Conservation (phyloP, 2,113 vertebrate genomes). For the Setophaga coronata region DNA sequence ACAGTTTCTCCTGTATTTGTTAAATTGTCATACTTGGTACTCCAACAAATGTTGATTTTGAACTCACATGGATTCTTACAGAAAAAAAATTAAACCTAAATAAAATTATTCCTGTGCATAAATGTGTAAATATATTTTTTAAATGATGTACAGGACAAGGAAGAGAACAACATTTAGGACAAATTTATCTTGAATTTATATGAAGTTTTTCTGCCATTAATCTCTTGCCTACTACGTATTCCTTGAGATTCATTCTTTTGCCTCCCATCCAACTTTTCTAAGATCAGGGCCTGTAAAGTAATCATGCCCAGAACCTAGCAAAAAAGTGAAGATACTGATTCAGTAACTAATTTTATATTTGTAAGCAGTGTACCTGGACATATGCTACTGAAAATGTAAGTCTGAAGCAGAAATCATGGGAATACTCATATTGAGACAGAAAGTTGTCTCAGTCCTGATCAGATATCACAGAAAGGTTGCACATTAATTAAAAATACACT, state of each 20-base stretch:
- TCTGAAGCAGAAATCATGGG: background rate
- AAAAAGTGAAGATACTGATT: background rate
- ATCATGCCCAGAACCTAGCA: background rate
- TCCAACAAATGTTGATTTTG: fast-evolving
- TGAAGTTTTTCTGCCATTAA: background rate
- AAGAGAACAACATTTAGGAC: background rate
- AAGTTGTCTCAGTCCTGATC: background rate
- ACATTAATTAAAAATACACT: background rate
- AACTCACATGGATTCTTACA: background rate
- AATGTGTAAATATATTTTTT: background rate
- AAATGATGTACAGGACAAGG: background rate
- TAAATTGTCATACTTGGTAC: background rate
- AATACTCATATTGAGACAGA: background rate
- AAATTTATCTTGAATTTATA: background rate
- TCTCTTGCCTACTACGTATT: background rate
- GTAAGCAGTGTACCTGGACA: background rate
- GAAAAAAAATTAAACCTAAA: background rate
- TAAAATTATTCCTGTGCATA: background rate
- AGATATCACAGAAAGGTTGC: background rate
- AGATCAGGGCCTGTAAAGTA: background rate
- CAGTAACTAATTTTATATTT: background rate
- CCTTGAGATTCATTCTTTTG: background rate
- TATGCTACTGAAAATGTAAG: background rate
- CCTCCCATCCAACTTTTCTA: background rate
- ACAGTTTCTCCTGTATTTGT: background rate